Conservation (phyloP, 2,797 vertebrate species). For the Peromyscus melanophrys region DNA sequence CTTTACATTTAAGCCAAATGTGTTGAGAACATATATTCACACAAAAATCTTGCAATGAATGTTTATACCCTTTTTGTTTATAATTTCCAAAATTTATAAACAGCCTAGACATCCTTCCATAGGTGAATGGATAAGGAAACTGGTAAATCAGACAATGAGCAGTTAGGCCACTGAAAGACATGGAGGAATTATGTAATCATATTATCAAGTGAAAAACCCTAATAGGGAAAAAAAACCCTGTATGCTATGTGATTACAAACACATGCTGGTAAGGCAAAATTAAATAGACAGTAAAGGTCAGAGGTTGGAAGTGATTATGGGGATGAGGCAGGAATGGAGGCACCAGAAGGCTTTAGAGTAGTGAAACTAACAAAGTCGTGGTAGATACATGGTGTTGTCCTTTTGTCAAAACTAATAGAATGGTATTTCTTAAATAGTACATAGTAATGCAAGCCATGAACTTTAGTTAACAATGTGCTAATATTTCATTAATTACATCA, state of each 20-base stretch:
- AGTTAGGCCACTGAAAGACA: background rate
- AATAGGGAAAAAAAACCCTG: background rate
- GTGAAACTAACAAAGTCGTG: background rate
- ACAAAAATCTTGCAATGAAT: background rate
- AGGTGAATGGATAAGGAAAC: background rate
- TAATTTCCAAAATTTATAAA: constrained; percentile 8
- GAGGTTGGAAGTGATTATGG: background rate
- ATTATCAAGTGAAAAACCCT: background rate
- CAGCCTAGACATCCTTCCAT: background rate
- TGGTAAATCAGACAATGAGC: background rate
- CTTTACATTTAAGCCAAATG: background rate
- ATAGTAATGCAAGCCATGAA: background rate
- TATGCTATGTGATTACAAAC: background rate
- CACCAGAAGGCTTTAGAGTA: background rate
- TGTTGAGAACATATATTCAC: constrained; percentile 17
- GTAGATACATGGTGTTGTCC: background rate
- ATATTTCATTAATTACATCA: constrained; percentile 2
- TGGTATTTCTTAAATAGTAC: background rate
- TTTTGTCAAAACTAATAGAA: background rate
- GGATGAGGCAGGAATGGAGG: background rate
- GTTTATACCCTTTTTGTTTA: background rate
- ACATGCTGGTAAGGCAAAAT: background rate
- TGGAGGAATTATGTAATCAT: background rate
- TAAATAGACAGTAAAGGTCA: background rate
- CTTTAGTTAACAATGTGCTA: background rate